Percentiles rank a stretch among this genome's conserved stretches.
These are phyloP conservation scores for Pseudomyrmex pallidus DNA, from an alignment of 1,140 invertebrate genomes.

Conservation along the genomic window DNA sequence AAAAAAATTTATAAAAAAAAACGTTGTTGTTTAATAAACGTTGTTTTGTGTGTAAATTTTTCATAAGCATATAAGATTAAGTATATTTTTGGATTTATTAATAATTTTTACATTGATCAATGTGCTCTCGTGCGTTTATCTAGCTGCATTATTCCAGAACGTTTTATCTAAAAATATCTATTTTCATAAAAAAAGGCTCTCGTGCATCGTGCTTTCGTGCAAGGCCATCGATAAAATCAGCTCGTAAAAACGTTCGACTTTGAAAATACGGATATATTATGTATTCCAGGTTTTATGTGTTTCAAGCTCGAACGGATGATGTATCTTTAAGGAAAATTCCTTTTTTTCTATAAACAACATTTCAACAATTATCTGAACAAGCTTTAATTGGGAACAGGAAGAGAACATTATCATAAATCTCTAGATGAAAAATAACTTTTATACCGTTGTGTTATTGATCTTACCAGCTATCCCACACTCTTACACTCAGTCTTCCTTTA, in stretches of 20 bases:
- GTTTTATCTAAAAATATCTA: constrained; percentile 51
- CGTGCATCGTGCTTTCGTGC: constrained; percentile 49
- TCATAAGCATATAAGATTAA: background rate
- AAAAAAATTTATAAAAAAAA: constrained; percentile 9
- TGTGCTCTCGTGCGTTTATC: background rate
- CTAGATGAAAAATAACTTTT: constrained; percentile 35
- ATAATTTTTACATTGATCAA: constrained; percentile 43
- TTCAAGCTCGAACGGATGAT: background rate
- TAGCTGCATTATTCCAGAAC: constrained; percentile 20
- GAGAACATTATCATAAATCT: constrained; percentile 35
- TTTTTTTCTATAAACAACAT: background rate
- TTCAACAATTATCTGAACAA: background rate
- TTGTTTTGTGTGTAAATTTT: constrained; percentile 16
- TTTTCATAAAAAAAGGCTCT: constrained; percentile 42
- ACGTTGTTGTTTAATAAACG: constrained; percentile 25
- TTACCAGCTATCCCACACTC: constrained; percentile 4
- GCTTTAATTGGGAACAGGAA: background rate
- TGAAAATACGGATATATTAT: constrained; percentile 36
- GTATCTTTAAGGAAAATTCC: background rate
- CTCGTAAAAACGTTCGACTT: constrained; percentile 44
- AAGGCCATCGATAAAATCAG: constrained; percentile 64
- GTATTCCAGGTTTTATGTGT: background rate
- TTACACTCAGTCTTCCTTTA: constrained; percentile 9
- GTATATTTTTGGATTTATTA: constrained; percentile 45
- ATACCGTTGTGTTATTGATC: background rate